phyloP scores from a whole-genome alignment of 2,113 vertebrate species.

The Catagonus wagneri region DNA sequence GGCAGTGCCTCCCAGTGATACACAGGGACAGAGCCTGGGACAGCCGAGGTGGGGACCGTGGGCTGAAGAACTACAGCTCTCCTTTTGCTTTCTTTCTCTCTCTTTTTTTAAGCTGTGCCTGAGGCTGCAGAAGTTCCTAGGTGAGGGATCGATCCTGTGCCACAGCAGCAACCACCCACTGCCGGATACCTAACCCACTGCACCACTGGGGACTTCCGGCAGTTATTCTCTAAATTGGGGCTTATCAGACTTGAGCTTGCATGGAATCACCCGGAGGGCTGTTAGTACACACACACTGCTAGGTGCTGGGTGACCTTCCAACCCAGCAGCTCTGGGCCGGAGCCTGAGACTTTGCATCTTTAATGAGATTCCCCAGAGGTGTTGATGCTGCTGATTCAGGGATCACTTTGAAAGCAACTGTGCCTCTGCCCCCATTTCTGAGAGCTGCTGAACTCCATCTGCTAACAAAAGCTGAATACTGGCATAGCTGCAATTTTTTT shows the following conservation, averaged over 20 bases:
- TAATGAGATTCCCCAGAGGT: neutral
- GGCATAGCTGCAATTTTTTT: neutral
- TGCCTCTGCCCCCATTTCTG: neutral
- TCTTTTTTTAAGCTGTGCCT: no score
- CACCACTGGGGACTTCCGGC: no score
- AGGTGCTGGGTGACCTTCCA: neutral
- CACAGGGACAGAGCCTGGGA: neutral
- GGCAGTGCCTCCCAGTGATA: neutral
- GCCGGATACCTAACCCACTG: no score
- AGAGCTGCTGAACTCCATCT: neutral
- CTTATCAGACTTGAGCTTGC: neutral
- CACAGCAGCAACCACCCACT: no score
- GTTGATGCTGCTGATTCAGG: neutral
- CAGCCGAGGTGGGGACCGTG: neutral
- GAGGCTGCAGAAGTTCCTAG: no score
- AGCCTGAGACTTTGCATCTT: neutral
- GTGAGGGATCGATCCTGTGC: no score
- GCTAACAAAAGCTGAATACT: neutral
- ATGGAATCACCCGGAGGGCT: neutral
- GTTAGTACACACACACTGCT: neutral
- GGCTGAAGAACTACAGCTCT: neutral
- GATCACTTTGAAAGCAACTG: neutral
- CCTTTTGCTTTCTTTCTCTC: no score
- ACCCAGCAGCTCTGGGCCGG: neutral
- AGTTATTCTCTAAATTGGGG: neutral